A percentile compares a stretch with the other conserved stretches of the same genome.
These are phyloP conservation scores for Eubasilissa splendida DNA, from an alignment of 2,888 invertebrate species.

Conservation along the genomic window DNA sequence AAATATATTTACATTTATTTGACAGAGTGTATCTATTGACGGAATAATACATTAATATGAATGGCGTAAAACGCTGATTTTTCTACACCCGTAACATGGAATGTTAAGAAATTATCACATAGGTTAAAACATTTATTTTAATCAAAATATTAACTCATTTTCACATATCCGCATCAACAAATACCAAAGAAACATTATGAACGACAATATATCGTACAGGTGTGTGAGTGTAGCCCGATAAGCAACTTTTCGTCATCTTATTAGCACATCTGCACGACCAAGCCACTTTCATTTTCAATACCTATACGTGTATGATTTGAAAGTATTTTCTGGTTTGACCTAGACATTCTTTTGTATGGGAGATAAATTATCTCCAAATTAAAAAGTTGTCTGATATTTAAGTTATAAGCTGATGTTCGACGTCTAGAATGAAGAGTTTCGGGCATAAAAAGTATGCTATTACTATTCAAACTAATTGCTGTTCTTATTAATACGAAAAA, in stretches of 20 bases:
- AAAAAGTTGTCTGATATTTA: slow-evolving; percentile 43
- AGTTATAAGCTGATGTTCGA: slow-evolving; percentile 16
- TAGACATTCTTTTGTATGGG: slow-evolving; percentile 54
- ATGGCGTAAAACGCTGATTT: no score
- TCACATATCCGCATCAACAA: slow-evolving; percentile 2
- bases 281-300: slow-evolving; percentile 56
- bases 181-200: slow-evolving; percentile 17
- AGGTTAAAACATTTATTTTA: no score
- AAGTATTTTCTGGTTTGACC: slow-evolving; percentile 57
- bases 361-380: slow-evolving; percentile 47
- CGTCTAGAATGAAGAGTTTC: slow-evolving; percentile 11
- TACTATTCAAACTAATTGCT: no score
- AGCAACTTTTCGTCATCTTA: slow-evolving; percentile 23
- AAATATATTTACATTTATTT: no score
- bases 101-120: no score
- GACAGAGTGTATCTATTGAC: no score
- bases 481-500: no score
- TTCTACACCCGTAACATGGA: no score
- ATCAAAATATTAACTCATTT: no score
- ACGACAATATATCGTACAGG: background rate
- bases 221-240: background rate
- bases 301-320: slow-evolving; percentile 53
- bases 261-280: slow-evolving; percentile 38
- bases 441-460: no score
- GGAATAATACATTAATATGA: no score